Percentiles rank a stretch among this genome's conserved stretches.
phyloP scores from a whole-genome alignment of 2,888 invertebrate species.

The Timema cristinae region DNA sequence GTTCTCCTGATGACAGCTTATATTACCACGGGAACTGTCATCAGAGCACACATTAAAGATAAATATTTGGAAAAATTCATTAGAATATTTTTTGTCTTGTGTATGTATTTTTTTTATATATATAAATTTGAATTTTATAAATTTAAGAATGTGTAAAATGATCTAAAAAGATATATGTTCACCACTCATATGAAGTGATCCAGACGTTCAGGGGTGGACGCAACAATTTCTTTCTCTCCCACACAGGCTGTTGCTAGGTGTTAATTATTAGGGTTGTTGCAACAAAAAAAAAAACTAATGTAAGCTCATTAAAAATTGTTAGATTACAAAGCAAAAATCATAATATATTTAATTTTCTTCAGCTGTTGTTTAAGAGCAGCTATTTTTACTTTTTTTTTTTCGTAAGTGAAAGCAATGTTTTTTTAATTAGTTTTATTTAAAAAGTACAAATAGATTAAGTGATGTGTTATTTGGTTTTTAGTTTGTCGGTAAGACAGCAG shows the following conservation, averaged over 20 bases:
- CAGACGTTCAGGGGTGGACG: no score
- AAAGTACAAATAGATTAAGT: constrained; percentile 16
- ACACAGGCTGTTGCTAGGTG: constrained; percentile 28
- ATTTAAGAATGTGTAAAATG: constrained; percentile 34
- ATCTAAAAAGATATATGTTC: constrained; percentile 3
- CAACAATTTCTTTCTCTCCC: not conserved
- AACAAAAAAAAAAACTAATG: constrained; percentile 14
- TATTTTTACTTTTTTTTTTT: constrained; percentile 15
- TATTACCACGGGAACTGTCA: no score
- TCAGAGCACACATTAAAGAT: no score
- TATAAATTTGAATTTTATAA: no score
- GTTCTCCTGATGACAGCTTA: no score
- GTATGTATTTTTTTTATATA: no score
- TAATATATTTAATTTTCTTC: not conserved
- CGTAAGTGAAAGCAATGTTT: constrained; percentile 7
- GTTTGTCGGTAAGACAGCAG: not conserved
- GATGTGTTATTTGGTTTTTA: constrained; percentile 4
- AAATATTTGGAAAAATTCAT: no score
- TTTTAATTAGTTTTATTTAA: constrained; percentile 15
- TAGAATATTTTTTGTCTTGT: no score
- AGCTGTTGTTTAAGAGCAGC: not conserved
- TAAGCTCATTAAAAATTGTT: constrained; percentile 11
- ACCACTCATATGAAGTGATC: no score
- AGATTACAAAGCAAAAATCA: constrained; percentile 4
- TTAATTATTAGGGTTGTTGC: constrained; percentile 24